Percentiles rank a stretch among this genome's conserved stretches.
These are phyloP conservation scores for Sarcophaga bullata DNA, from an alignment of 1,140 invertebrate species.

Conservation along the genomic window DNA sequence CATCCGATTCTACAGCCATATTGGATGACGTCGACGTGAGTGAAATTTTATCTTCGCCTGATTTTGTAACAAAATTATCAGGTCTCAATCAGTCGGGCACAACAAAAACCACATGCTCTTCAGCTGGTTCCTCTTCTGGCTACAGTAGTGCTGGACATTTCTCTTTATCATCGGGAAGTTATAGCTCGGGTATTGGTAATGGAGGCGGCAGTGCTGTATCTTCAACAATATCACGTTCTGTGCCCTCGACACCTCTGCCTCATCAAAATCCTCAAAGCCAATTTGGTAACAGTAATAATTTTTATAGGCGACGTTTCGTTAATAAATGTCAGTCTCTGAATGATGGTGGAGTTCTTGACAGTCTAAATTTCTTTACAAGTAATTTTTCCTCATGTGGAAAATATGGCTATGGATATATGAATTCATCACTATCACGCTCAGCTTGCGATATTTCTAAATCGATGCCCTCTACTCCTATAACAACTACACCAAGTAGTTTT, in stretches of 20 bases:
- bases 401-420: constrained; percentile 24
- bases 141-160: constrained; percentile 56
- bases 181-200: constrained; percentile 31
- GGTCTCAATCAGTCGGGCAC: constrained; percentile 52
- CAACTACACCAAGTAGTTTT: constrained; percentile 66
- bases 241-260: constrained; percentile 73
- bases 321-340: constrained; percentile 57
- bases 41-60: constrained; percentile 54
- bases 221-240: constrained; percentile 69
- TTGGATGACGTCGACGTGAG: constrained; percentile 56
- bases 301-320: constrained; percentile 55
- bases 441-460: constrained; percentile 69
- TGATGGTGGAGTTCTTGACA: background rate
- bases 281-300: constrained; percentile 53
- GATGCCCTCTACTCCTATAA: constrained; percentile 72
- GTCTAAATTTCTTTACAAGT: background rate
- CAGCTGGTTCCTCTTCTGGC: constrained; percentile 58
- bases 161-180: constrained; percentile 44
- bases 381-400: constrained; percentile 53
- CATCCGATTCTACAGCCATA: constrained; percentile 36
- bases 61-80: constrained; percentile 55
- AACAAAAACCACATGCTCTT: constrained; percentile 59
- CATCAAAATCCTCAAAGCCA: constrained; percentile 53
- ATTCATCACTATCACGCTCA: constrained; percentile 46
- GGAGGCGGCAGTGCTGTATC: constrained; percentile 29